Evolutionary conservation across 2,888 invertebrate genomes (phyloP).

Genomic region (Unio delphinus): DNA sequence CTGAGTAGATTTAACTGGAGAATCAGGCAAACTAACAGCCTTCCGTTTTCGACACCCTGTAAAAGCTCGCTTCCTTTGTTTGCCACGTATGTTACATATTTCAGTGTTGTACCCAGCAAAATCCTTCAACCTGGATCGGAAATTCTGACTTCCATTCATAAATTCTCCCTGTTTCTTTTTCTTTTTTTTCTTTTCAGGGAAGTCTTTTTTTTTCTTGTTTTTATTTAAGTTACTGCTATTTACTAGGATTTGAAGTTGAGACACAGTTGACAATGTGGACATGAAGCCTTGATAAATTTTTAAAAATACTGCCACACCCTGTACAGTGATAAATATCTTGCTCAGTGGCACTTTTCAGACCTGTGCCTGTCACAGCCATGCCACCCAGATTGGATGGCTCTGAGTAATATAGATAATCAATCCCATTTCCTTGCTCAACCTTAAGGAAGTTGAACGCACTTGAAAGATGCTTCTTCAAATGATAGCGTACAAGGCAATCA

Average conservation of each 20-base stretch:
- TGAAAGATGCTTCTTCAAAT: slow-evolving; percentile 85
- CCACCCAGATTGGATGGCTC: slow-evolving; percentile 50
- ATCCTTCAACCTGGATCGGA: slow-evolving; percentile 14
- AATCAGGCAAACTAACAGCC: slow-evolving; percentile 18
- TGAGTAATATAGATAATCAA: slow-evolving; percentile 54
- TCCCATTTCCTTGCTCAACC: slow-evolving; percentile 62
- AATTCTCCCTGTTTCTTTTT: slow-evolving; percentile 21
- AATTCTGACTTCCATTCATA: slow-evolving; percentile 11
- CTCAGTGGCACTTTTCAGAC: slow-evolving; percentile 38
- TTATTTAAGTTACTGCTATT: slow-evolving; percentile 14
- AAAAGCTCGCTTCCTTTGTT: slow-evolving; percentile 25
- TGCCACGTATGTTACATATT: not conserved
- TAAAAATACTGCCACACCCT: slow-evolving; percentile 82
- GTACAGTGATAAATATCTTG: slow-evolving; percentile 76
- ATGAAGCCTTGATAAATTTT: slow-evolving; percentile 83
- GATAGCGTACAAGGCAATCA: slow-evolving; percentile 86
- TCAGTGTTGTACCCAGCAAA: slow-evolving; percentile 5
- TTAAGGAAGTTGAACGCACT: slow-evolving; percentile 81
- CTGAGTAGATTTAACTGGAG: slow-evolving; percentile 21
- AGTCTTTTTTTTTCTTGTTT: slow-evolving; percentile 22
- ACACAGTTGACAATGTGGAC: slow-evolving; percentile 88
- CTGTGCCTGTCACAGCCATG: slow-evolving; percentile 49
- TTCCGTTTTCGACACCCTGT: slow-evolving; percentile 29
- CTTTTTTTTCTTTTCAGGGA: slow-evolving; percentile 19
- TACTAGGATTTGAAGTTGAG: slow-evolving; percentile 26